Conservation (phyloP, 2,888 invertebrate genomes). For the Scelioninae gen. 2 region DNA sequence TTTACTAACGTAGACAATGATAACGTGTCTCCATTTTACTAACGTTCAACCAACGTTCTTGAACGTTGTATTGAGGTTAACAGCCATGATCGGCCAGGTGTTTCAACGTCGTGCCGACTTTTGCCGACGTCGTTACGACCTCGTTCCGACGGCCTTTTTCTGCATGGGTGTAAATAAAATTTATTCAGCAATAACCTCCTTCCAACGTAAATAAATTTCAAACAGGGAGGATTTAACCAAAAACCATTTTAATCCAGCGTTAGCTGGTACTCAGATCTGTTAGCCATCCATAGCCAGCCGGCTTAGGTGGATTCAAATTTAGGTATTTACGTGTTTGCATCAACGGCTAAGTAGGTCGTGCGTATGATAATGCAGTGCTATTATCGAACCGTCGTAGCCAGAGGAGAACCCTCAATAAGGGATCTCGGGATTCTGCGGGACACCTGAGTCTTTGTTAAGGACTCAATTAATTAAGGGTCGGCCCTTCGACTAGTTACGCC, state of each 20-base stretch:
- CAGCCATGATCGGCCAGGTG: too few relatives aligned
- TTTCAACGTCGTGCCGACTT: too few relatives aligned
- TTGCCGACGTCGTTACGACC: too few relatives aligned
- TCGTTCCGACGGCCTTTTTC: too few relatives aligned
- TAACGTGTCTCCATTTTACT: too few relatives aligned
- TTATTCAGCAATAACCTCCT: too few relatives aligned
- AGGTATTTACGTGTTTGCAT: constrained; percentile 52
- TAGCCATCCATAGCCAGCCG: constrained; percentile 44
- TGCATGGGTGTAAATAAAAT: too few relatives aligned
- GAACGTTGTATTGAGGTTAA: too few relatives aligned
- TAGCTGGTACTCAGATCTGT: constrained; percentile 31
- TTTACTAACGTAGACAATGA: too few relatives aligned
- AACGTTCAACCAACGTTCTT: too few relatives aligned
- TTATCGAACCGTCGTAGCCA: constrained; percentile 69
- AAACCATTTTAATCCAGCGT: constrained; percentile 35
- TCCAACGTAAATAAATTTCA: too few relatives aligned
- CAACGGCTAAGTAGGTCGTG: constrained; percentile 73
- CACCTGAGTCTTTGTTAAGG: constrained; percentile 74
- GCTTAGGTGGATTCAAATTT: constrained; percentile 53
- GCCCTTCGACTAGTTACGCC: constrained; percentile 67
- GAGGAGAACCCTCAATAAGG: constrained; percentile 61
- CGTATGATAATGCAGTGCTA: constrained; percentile 74
- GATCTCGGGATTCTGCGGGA: constrained; percentile 71
- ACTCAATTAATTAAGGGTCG: constrained; percentile 74
- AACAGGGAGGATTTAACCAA: too few relatives aligned